Evolutionary conservation across 1,140 invertebrate genomes (phyloP).

Genomic region (Paralvinella palmiformis): DNA sequence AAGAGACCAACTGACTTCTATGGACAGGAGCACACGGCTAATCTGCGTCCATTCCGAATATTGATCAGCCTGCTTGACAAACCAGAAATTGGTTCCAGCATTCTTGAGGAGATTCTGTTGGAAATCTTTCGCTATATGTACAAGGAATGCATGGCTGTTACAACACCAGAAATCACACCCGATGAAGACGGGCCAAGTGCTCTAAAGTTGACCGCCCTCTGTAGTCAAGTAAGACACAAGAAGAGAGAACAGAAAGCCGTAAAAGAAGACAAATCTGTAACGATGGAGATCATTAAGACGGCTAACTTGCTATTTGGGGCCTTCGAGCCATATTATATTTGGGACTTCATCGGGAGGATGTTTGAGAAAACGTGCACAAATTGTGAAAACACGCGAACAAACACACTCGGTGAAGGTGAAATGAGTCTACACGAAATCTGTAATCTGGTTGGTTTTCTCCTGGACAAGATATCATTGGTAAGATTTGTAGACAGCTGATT

Average conservation of each 20-base stretch:
- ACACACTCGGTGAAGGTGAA: background rate
- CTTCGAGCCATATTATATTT: conserved; percentile 78
- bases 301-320: conserved; percentile 80
- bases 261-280: conserved; percentile 18
- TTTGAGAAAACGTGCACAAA: conserved; percentile 60
- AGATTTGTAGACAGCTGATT: no score
- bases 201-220: background rate
- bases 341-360: conserved; percentile 71
- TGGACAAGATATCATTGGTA: conserved; percentile 69
- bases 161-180: background rate
- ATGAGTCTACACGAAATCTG: conserved; percentile 53
- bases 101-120: conserved; percentile 77
- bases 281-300: conserved; percentile 65
- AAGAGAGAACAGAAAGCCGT: conserved; percentile 1
- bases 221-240: background rate
- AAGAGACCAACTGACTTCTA: conserved; percentile 17
- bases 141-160: conserved; percentile 28
- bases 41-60: conserved; percentile 76
- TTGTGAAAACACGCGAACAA: conserved; percentile 7
- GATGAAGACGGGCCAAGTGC: background rate
- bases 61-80: conserved; percentile 83
- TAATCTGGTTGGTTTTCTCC: conserved; percentile 67
- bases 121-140: conserved; percentile 70
- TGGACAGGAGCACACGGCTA: conserved; percentile 35
- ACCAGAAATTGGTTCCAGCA: conserved; percentile 76